These are phyloP conservation scores for Poecile montanus DNA, from an alignment of 2,797 vertebrate species.

Conservation along the genomic window DNA sequence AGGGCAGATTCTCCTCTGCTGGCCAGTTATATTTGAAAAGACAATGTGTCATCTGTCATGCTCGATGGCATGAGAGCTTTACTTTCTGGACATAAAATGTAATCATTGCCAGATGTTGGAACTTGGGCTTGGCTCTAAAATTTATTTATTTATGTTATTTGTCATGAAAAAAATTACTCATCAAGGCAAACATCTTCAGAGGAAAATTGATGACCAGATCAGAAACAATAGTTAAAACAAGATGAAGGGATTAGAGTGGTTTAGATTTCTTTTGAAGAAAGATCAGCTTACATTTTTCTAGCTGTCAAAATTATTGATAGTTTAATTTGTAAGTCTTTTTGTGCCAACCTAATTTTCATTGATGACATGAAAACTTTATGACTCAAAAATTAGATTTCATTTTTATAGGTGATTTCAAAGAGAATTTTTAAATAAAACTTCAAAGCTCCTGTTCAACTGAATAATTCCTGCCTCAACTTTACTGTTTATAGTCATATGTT, in stretches of 20 bases:
- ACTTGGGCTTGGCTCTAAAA: neutral
- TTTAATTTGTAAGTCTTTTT: slow-evolving; percentile 54
- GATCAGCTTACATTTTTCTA: neutral
- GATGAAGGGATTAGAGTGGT: neutral
- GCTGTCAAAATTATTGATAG: slow-evolving; percentile 34
- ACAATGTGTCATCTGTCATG: neutral
- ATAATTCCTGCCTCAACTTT: neutral
- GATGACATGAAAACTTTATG: neutral
- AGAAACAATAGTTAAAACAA: neutral
- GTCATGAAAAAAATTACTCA: slow-evolving; percentile 19
- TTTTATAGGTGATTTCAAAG: slow-evolving; percentile 41
- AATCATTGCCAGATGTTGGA: slow-evolving; percentile 2
- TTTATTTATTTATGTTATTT: slow-evolving; percentile 26
- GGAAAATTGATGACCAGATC: neutral
- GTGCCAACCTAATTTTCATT: slow-evolving; percentile 32
- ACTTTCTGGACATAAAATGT: slow-evolving; percentile 6
- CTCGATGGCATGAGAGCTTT: neutral
- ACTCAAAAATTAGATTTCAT: neutral
- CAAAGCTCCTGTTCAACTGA: neutral
- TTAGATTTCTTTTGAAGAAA: slow-evolving; percentile 21
- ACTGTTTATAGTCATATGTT: neutral
- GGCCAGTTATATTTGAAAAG: neutral
- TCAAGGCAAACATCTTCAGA: neutral
- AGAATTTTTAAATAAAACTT: slow-evolving; percentile 34
- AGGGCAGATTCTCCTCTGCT: neutral